phyloP scores from a whole-genome alignment of 2,113 vertebrate species.

The Notothenia coriiceps region DNA sequence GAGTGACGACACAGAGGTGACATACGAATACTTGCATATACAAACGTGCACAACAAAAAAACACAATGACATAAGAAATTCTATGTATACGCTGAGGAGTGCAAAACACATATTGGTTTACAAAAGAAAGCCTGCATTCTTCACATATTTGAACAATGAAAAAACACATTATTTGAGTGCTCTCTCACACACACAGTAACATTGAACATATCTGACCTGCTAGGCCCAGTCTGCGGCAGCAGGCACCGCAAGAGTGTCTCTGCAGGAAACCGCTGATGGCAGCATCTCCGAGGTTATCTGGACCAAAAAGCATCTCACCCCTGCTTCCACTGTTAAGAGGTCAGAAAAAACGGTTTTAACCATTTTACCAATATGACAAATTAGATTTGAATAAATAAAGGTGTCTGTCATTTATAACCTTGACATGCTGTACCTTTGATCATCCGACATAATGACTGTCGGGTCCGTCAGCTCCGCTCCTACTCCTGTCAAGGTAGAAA shows the following conservation, averaged over 20 bases:
- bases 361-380: too few relatives aligned
- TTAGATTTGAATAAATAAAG: too few relatives aligned
- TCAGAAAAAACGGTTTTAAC: constrained; percentile 5
- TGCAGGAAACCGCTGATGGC: constrained; percentile 91
- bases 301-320: constrained; percentile 91
- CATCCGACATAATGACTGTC: constrained; percentile 93
- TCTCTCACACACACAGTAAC: not conserved
- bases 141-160: too few relatives aligned
- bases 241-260: constrained; percentile 93
- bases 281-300: constrained; percentile 91
- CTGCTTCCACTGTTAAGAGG: constrained; percentile 37
- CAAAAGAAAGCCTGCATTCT: not conserved
- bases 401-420: not conserved
- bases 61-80: constrained; percentile 14
- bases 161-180: too few relatives aligned
- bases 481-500: constrained; percentile 87
- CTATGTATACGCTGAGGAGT: not conserved
- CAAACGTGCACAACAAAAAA: constrained; percentile 3
- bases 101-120: constrained; percentile 2
- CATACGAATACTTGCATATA: constrained; percentile 42
- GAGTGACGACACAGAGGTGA: constrained; percentile 76
- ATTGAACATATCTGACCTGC: constrained; percentile 81
- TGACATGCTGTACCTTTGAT: constrained; percentile 86
- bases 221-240: constrained; percentile 91
- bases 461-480: constrained; percentile 95